Evolutionary conservation across 2,888 invertebrate genomes (phyloP).

Genomic region (Pantelozetes paolii): DNA sequence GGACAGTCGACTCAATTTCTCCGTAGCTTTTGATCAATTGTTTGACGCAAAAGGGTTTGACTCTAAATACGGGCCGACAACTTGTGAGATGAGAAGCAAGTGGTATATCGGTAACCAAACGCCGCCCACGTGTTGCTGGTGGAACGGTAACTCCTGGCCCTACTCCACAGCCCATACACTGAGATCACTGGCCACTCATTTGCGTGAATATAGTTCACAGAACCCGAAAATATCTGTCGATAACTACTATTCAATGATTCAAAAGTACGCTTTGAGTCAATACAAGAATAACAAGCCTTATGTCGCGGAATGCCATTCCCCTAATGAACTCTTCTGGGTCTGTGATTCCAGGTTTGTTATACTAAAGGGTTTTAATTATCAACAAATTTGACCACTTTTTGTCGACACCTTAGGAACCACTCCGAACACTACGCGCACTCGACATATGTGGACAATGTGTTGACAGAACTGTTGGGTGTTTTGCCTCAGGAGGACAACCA

Average conservation of each 20-base stretch:
- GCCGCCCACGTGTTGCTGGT: slow-evolving; percentile 6
- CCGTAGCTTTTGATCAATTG: background rate
- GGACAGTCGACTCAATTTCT: slow-evolving; percentile 6
- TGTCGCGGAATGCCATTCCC: slow-evolving; percentile 26
- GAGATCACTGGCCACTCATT: background rate
- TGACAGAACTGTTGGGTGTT: slow-evolving; percentile 8
- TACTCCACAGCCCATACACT: background rate
- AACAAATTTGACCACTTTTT: background rate
- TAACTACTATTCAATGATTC: background rate
- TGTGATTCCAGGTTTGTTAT: background rate
- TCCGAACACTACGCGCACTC: slow-evolving; percentile 23
- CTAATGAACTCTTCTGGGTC: background rate
- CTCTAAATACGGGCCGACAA: background rate
- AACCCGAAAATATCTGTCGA: slow-evolving; percentile 4
- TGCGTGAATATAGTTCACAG: slow-evolving; percentile 1
- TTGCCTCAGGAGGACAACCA: background rate
- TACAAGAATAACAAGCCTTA: slow-evolving; percentile 8
- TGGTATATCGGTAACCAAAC: background rate
- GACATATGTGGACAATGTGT: background rate
- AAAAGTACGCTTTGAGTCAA: slow-evolving; percentile 9
- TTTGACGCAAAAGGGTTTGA: background rate
- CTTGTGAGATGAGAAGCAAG: slow-evolving; percentile 7
- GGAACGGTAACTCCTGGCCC: slow-evolving; percentile 24
- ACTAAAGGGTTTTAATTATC: background rate
- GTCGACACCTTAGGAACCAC: background rate